Evolutionary conservation across 2,888 invertebrate species (phyloP), one percentile per base, ranked within the genome.

Genomic region (Amiota mariae): DNA sequence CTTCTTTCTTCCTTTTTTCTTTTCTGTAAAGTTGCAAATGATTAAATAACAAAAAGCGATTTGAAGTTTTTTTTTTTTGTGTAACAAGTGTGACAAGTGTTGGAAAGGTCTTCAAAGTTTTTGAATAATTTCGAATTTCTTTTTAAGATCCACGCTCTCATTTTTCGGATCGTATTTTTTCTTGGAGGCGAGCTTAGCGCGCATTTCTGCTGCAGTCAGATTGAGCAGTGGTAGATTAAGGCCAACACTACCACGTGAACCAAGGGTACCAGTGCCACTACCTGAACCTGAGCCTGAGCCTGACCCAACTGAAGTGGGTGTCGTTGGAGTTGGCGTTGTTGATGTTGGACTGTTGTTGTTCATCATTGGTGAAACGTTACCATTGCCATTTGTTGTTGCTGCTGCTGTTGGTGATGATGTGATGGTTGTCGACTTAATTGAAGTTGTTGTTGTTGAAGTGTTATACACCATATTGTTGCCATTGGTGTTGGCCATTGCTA

Each of bases 51-150:
- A 36, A 63, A n/a, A 36, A 36, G 8, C 36, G 6, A 71, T 48
- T 73, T n/a, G 18, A 54, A 48, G 4, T 61, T 59, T 46, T 36
- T 36, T 36, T 36, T 36, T 36, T 36, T 36, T 78, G 78, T 75
- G 78, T 73, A 70, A 36, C 36, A 36, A 36, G 36, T 36, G 36
- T 36, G 36, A 36, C 36, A 36, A 36, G 36, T 36, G 36, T 36
- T 36, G 36, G 36, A 36, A 36, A 36, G 36, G 36, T 6, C 6
- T 57, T 91, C 93, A 97, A 90, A 97, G 93, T 91, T 97, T 96
- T 90, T 97, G 96, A 81, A 97, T 95, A 89, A 97, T 97, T 90
- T 97, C 96, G 89, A 96, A 97, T 91, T 97, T 97, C 91, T 96
- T 95, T 90, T 95, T 95, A 88, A 97, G 94, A 91, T 97, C 97